phyloP scores from a whole-genome alignment of 2,888 invertebrate species.

The Atethmia centrago region DNA sequence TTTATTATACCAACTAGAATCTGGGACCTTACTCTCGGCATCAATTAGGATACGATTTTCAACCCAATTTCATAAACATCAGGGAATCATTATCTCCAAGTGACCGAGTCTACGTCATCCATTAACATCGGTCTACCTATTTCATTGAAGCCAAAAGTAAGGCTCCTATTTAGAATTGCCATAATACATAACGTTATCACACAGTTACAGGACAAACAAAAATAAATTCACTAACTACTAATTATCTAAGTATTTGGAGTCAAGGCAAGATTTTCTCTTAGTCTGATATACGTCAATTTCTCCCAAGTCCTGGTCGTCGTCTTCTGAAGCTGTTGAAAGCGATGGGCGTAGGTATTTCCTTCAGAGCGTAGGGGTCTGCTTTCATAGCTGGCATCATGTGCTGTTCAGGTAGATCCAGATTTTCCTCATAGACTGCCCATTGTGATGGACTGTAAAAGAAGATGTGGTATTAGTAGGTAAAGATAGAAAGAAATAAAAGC shows the following conservation, averaged over 20 bases:
- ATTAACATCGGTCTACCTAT: neutral
- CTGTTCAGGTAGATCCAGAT: conserved; percentile 78
- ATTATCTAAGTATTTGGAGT: conserved; percentile 42
- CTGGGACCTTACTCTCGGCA: conserved; percentile 5
- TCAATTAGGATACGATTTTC: neutral
- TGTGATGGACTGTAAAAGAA: conserved; percentile 79
- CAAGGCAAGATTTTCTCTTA: conserved; percentile 35
- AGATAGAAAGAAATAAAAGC: neutral
- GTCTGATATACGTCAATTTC: conserved; percentile 32
- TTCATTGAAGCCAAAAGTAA: neutral
- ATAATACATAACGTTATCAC: conserved; percentile 5
- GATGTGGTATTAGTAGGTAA: neutral
- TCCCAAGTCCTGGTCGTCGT: conserved; percentile 73
- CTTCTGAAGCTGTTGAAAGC: conserved; percentile 74
- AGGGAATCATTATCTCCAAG: no score
- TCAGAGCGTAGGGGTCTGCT: conserved; percentile 83
- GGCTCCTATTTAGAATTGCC: neutral
- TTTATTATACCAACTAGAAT: neutral
- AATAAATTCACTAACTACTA: conserved; percentile 6
- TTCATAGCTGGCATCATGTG: conserved; percentile 82
- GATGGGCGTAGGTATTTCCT: conserved; percentile 86
- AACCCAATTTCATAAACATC: neutral
- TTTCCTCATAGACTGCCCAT: conserved; percentile 88
- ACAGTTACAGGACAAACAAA: neutral
- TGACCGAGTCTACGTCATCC: neutral